A percentile compares a stretch with the other conserved stretches of the same genome.
Conservation (phyloP, 2,113 vertebrate genomes). For the Capra hircus region DNA sequence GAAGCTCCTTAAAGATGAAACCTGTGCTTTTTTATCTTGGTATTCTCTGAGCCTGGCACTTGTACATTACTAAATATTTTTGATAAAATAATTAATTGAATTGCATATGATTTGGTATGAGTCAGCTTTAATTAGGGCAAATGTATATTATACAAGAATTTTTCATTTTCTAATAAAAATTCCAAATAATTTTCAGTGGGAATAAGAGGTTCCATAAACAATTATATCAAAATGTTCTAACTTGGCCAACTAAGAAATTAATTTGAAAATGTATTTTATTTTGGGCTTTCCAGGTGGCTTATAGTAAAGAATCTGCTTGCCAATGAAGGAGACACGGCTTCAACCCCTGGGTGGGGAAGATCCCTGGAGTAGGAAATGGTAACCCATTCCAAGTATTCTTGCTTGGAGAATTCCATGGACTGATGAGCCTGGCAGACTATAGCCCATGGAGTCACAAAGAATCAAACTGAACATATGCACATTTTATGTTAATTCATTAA, state of each 20-base stretch:
- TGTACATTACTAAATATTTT: neutral
- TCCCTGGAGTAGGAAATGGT: neutral
- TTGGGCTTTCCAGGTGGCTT: neutral
- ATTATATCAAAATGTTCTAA: neutral
- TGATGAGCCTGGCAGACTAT: neutral
- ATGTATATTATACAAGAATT: neutral
- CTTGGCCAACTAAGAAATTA: neutral
- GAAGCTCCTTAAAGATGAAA: neutral
- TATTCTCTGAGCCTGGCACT: neutral
- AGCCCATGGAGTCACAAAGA: neutral
- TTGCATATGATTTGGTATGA: neutral
- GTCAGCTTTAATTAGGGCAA: neutral
- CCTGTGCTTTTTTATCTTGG: neutral
- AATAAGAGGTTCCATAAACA: neutral
- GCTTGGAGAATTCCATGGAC: neutral
- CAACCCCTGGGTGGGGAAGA: neutral
- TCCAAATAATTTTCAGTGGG: neutral
- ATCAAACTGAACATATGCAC: neutral
- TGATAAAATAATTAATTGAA: neutral
- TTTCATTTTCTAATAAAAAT: neutral
- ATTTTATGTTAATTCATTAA: neutral
- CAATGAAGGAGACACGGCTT: neutral
- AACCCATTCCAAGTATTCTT: neutral
- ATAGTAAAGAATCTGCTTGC: neutral
- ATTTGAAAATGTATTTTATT: neutral